Evolutionary conservation across 2,888 invertebrate species (phyloP).

Genomic region (Serrognathus titanus): DNA sequence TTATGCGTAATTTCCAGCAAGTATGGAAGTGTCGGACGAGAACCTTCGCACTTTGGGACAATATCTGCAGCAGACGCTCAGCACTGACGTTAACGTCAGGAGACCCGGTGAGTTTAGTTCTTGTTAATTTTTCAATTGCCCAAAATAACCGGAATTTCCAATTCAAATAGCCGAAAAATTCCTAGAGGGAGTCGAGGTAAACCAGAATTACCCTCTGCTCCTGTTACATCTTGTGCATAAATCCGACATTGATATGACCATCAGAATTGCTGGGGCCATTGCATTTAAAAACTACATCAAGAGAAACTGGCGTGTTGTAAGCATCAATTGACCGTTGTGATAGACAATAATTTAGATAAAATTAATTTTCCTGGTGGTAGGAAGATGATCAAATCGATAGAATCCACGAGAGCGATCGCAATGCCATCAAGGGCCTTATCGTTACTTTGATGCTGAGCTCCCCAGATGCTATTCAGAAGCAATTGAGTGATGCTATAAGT

Average conservation of each 20-base stretch:
- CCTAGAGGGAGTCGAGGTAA: conserved; percentile 83
- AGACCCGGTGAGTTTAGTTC: conserved; percentile 68
- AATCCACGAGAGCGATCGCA: conserved; percentile 76
- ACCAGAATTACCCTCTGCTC: conserved; percentile 85
- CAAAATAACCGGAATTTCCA: neutral
- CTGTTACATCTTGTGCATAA: conserved; percentile 84
- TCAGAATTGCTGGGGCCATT: conserved; percentile 86
- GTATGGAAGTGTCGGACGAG: conserved; percentile 86
- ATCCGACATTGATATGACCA: conserved; percentile 72
- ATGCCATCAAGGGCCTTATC: conserved; percentile 78
- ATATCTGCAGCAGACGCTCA: conserved; percentile 85
- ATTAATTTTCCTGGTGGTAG: conserved; percentile 30
- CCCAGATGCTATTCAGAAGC: conserved; percentile 86
- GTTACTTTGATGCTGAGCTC: conserved; percentile 91
- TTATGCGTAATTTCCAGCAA: neutral
- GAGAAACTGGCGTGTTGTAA: conserved; percentile 88
- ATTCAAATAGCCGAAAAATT: conserved; percentile 80
- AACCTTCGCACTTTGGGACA: conserved; percentile 78
- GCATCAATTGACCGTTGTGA: conserved; percentile 35
- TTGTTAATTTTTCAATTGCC: neutral
- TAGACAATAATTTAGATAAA: conserved; percentile 16
- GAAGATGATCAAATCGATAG: conserved; percentile 73
- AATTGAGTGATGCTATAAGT: conserved; percentile 92
- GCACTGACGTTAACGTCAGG: conserved; percentile 75
- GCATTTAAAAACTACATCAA: conserved; percentile 97